Percentiles rank a stretch among this genome's conserved stretches.
Conservation (phyloP, 2,113 vertebrate genomes). For the Tympanuchus pallidicinctus region DNA sequence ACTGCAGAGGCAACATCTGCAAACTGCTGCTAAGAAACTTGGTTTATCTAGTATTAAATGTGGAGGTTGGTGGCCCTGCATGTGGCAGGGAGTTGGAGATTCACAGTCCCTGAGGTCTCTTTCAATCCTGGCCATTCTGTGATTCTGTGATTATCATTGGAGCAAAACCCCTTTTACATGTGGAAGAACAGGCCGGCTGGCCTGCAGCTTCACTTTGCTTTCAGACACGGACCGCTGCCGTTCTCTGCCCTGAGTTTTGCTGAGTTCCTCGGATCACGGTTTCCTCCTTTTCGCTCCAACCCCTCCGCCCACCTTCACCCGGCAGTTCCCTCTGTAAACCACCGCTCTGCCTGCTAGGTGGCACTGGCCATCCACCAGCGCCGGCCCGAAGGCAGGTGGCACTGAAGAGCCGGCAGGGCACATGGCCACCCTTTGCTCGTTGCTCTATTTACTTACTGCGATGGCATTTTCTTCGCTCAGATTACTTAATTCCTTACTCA, state of each 20-base stretch:
- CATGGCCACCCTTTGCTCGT: slow-evolving; percentile 31
- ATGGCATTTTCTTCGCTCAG: slow-evolving; percentile 55
- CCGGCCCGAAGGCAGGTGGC: slow-evolving; percentile 50
- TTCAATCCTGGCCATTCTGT: too few relatives aligned
- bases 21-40: neutral
- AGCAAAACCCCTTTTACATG: neutral
- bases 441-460: slow-evolving; percentile 55
- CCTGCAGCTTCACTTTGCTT: neutral
- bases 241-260: neutral
- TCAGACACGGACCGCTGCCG: neutral
- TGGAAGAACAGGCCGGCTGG: neutral
- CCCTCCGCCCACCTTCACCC: neutral
- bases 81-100: too few relatives aligned
- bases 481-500: slow-evolving; percentile 27
- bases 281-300: neutral
- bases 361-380: slow-evolving; percentile 67
- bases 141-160: neutral
- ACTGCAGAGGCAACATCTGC: neutral
- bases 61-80: too few relatives aligned
- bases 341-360: slow-evolving; percentile 67
- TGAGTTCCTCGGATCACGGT: neutral
- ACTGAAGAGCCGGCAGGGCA: slow-evolving; percentile 52
- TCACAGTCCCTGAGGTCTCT: too few relatives aligned
- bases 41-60: neutral
- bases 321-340: slow-evolving; percentile 16